Base-by-base conservation (phyloP, 1,140 invertebrate species). In the Mactra quadrangularis region DNA sequence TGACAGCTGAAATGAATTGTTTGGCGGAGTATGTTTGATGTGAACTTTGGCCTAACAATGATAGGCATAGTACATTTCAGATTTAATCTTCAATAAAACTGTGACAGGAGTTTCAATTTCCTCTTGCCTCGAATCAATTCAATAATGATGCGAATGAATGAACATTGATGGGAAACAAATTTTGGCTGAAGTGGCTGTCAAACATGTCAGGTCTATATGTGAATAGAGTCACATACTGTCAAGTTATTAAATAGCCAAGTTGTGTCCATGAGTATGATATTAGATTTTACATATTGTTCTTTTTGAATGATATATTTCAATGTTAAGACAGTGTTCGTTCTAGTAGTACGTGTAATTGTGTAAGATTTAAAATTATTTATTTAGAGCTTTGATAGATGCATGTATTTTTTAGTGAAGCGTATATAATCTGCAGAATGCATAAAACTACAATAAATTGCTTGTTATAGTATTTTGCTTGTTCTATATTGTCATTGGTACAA, bases 31-130 rank as follows among this genome's bases (percentile, higher is more conserved):
- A 55, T 55, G 7, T 55, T 7, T 55, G 52, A 55, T 19, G 25
- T 19, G 52, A 55, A 6, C 25, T 1, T 11, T 68, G 41, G 64
- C 17, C 45, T 50, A 68, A 1, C 64, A 13, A 4, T 7, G 45
- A 41, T 41, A 50, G 25, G 27, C 15, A 17, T n/a, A 47, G 17
- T 68, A 41, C 47, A 38, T 41, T 31, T 4, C 4, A 31, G 41
- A 68, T 47, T 50, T 19, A 68, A 47, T 35, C 38, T 68, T 68
- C 47, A 25, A 47, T 68, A 35, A 15, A 31, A 68, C 31, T 68
- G 45, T 68, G 64, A 68, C 64, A 68, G 64, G 29, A 31, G 22
- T 68, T 68, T 68, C 64, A 68, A 68, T 68, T 68, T 68, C 47
- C 64, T 68, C 45, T n/a, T 68, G 29, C 31, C 47, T 68, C 41